These are phyloP conservation scores for Clostera curtula DNA, from an alignment of 2,888 invertebrate species.

Conservation along the genomic window DNA sequence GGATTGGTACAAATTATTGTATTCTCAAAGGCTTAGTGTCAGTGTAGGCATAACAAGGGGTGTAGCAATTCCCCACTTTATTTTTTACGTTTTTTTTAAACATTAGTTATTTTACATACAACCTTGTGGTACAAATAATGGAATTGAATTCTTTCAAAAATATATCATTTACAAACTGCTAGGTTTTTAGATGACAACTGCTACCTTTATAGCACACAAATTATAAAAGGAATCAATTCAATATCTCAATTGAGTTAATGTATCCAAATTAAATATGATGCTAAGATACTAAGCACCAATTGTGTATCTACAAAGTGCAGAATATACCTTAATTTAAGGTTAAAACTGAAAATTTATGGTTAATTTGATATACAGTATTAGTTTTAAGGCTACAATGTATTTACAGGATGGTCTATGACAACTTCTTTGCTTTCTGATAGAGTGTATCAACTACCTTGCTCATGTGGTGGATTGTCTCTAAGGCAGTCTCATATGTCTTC, in stretches of 20 bases:
- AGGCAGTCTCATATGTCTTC: slow-evolving; percentile 97
- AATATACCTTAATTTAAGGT: too few species aligned
- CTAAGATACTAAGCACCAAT: too few species aligned
- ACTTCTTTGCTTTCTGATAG: slow-evolving; percentile 99
- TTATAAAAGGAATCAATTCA: too few species aligned
- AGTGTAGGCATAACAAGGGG: slow-evolving; percentile 16
- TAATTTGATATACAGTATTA: slow-evolving; percentile 64
- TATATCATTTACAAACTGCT: slow-evolving; percentile 52
- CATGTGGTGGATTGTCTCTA: slow-evolving; percentile 99
- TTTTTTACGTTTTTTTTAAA: slow-evolving; percentile 30
- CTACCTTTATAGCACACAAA: too few species aligned
- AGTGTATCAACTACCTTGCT: slow-evolving; percentile 99
- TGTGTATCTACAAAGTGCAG: too few species aligned
- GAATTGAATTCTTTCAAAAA: slow-evolving; percentile 56
- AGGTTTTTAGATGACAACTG: too few species aligned
- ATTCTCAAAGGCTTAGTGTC: slow-evolving; percentile 42
- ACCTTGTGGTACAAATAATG: slow-evolving; percentile 42
- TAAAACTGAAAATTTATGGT: slow-evolving; percentile 61
- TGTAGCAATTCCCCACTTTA: slow-evolving; percentile 38
- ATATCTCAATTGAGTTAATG: too few species aligned
- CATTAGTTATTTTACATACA: slow-evolving; percentile 36
- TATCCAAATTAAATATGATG: too few species aligned
- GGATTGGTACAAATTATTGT: slow-evolving; percentile 51
- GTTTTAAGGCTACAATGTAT: slow-evolving; percentile 65
- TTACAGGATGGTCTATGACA: slow-evolving; percentile 80